A percentile compares a stretch with the other conserved stretches of the same genome.
phyloP scores from a whole-genome alignment of 1,140 invertebrate species.

The Anoplolepis gracilipes region DNA sequence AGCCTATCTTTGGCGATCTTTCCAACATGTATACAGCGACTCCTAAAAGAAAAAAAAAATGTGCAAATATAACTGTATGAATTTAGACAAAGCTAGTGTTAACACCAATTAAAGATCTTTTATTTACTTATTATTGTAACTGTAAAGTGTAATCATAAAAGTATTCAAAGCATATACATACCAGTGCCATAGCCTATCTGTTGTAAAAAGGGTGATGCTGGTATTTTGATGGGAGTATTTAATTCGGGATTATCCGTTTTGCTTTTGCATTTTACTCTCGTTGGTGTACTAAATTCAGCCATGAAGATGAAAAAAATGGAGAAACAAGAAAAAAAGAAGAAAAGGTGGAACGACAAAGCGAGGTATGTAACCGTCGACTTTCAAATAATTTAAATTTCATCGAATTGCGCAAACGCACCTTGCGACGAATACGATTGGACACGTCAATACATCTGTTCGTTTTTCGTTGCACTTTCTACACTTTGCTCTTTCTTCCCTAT shows the following conservation, averaged over 20 bases:
- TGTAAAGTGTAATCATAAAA: not conserved
- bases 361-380: not conserved
- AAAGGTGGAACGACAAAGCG: no score
- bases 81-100: not conserved
- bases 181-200: slow-evolving; percentile 92
- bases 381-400: slow-evolving; percentile 25
- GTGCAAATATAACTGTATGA: slow-evolving; percentile 6
- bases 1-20: slow-evolving; percentile 89
- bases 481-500: no score
- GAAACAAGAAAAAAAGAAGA: not conserved
- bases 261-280: slow-evolving; percentile 67
- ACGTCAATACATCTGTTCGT: no score
- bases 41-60: slow-evolving; percentile 86
- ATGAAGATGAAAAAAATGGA: slow-evolving; percentile 65
- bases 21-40: slow-evolving; percentile 92
- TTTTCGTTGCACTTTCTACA: no score
- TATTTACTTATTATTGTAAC: not conserved
- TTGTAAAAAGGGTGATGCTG: slow-evolving; percentile 90
- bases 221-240: slow-evolving; percentile 86
- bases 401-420: not conserved
- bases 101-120: not conserved
- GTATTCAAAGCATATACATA: slow-evolving; percentile 76
- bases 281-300: slow-evolving; percentile 81
- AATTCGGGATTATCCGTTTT: slow-evolving; percentile 75
- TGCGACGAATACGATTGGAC: not conserved